phyloP scores from a whole-genome alignment of 2,888 invertebrate species.

The Folsomia manolachei region DNA sequence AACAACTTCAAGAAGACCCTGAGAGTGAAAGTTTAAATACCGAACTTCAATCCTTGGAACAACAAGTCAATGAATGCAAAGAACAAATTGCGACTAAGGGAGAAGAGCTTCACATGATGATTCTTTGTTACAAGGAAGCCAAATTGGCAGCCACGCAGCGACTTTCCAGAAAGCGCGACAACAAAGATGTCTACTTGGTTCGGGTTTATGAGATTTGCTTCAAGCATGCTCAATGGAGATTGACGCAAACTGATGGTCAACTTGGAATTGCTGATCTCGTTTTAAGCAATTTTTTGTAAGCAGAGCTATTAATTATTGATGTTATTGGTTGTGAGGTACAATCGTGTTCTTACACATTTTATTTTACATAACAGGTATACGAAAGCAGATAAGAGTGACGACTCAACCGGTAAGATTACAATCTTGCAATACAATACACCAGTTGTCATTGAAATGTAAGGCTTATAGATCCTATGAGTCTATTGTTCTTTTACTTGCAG shows the following conservation, averaged over 20 bases:
- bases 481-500: too few species aligned
- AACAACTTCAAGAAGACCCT: slow-evolving; percentile 68
- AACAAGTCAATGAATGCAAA: slow-evolving; percentile 81
- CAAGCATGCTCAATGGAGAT: slow-evolving; percentile 95
- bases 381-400: slow-evolving; percentile 92
- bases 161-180: slow-evolving; percentile 56
- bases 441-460: too few species aligned
- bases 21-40: slow-evolving; percentile 57
- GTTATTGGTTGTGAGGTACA: not conserved
- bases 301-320: not conserved
- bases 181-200: slow-evolving; percentile 70
- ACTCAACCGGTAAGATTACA: too few species aligned
- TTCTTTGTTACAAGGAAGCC: slow-evolving; percentile 72
- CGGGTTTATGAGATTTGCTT: slow-evolving; percentile 94
- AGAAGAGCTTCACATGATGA: slow-evolving; percentile 92
- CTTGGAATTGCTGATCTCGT: slow-evolving; percentile 94
- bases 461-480: too few species aligned
- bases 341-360: not conserved
- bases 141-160: slow-evolving; percentile 50
- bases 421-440: too few species aligned
- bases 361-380: slow-evolving; percentile 67
- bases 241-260: slow-evolving; percentile 97
- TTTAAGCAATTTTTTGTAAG: slow-evolving; percentile 88
- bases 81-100: slow-evolving; percentile 80
- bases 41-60: slow-evolving; percentile 70